phyloP scores from a whole-genome alignment of 2,888 invertebrate genomes.

The Drosophila kanekoi region DNA sequence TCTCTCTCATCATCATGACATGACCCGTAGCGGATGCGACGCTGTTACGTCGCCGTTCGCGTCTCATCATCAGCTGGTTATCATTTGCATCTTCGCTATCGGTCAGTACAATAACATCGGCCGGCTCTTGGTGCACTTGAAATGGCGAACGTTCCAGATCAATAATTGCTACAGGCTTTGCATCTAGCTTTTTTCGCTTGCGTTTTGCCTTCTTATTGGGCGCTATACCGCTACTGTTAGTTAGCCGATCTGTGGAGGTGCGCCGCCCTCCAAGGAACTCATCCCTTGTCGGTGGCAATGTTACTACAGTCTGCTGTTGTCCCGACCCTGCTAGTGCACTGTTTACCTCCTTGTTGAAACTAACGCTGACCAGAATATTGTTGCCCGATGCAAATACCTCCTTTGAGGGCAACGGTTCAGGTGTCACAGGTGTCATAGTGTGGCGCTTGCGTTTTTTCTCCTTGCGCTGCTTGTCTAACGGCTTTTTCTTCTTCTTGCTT shows the following conservation, averaged over 20 bases:
- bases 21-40: constrained; percentile 46
- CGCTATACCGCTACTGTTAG: constrained; percentile 47
- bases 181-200: constrained; percentile 86
- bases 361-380: constrained; percentile 96
- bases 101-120: constrained; percentile 92
- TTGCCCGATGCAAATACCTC: constrained; percentile 97
- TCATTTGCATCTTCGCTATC: constrained; percentile 89
- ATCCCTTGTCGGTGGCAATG: constrained; percentile 83
- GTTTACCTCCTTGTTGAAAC: constrained; percentile 90
- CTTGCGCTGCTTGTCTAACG: constrained; percentile 69
- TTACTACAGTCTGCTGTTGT: constrained; percentile 84
- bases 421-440: constrained; percentile 84
- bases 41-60: constrained; percentile 59
- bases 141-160: constrained; percentile 94
- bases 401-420: constrained; percentile 89
- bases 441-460: constrained; percentile 83
- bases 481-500: constrained; percentile 84
- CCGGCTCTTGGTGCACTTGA: constrained; percentile 92
- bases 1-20: constrained; percentile 59
- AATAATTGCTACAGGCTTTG: constrained; percentile 92
- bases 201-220: constrained; percentile 73
- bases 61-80: constrained; percentile 48
- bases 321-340: constrained; percentile 19
- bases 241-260: constrained; percentile 71
- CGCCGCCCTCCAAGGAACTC: constrained; percentile 80